Base-by-base conservation (phyloP, 2,797 vertebrate genomes). In the Sternarchorhynchus goeldii region DNA sequence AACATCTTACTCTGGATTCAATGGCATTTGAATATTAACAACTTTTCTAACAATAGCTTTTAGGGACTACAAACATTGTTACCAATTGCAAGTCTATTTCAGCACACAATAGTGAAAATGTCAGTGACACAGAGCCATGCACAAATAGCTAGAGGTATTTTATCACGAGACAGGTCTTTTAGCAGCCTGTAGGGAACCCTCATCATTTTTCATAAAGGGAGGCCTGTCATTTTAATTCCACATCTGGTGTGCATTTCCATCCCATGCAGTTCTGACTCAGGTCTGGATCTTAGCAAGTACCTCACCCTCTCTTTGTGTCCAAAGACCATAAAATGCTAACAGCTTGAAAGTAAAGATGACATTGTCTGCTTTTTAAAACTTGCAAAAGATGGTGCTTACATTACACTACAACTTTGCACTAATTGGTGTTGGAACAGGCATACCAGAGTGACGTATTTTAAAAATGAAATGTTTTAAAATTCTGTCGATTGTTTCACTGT, bases 231-330 rank as follows among this genome's bases (percentile, higher is more conserved):
- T 93, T 92, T 91, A 92, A 93, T 92, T 88, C 91, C 88, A 92
- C 93, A 94, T 94, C 92, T 94, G 93, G 89, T 92, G 85, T 88
- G 88, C 87, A 87, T 94, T 93, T 92, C 87, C 87, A 81, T 91
- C 91, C 90, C 90, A 89, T 88, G 86, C 87, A 90, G 84, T 89
- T 86, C 80, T 86, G 89, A 90, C 80, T 86, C 81, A 72, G 86
- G 84, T 76, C 81, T 84, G 84, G 84, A 81, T 85, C 84, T 83
- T 57, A 85, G 73, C 83, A 83, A 75, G 89, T 82, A 88, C 84
- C 88, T 91, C 88, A 90, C 84, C 88, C 85, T 81, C 77, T 82
- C 73, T 80, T 80, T 79, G 32, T 68, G 76, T 86, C 85, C 80
- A 86, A 79, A 82, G 80, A 58, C 73, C 75, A 83, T 85, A 72